These are phyloP conservation scores for Yponomeuta sedellus DNA, from an alignment of 2,888 invertebrate genomes.

Conservation along the genomic window DNA sequence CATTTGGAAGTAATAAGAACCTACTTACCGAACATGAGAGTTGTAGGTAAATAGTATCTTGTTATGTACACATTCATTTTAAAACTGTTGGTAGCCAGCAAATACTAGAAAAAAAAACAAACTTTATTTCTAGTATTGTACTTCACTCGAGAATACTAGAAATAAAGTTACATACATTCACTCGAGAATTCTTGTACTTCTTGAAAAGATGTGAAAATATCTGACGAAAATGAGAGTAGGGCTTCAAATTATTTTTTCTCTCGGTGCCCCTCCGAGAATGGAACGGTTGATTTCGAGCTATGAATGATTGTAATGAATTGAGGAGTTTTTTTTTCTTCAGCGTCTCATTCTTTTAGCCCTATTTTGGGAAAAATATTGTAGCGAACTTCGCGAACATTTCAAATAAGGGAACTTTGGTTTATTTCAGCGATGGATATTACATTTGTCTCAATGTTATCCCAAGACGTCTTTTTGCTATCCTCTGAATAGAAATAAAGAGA, in stretches of 20 bases:
- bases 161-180: too few species aligned
- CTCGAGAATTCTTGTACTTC: neutral
- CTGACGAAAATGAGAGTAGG: neutral
- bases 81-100: too few species aligned
- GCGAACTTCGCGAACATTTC: neutral
- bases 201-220: neutral
- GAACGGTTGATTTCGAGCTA: neutral
- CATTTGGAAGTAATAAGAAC: too few species aligned
- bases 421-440: neutral
- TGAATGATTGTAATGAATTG: constrained; percentile 3
- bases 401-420: neutral
- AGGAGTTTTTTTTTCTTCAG: neutral
- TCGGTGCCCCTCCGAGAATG: neutral
- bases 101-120: too few species aligned
- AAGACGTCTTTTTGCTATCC: too few species aligned
- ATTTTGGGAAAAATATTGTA: neutral
- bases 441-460: too few species aligned
- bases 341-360: neutral
- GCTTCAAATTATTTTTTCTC: neutral
- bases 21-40: too few species aligned
- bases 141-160: too few species aligned
- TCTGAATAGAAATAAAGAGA: too few species aligned
- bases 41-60: too few species aligned
- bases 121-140: too few species aligned
- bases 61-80: too few species aligned